A percentile compares a stretch with the other conserved stretches of the same genome.
Evolutionary conservation across 2,797 vertebrate genomes (phyloP).

Genomic region (Psittacula derbiana): DNA sequence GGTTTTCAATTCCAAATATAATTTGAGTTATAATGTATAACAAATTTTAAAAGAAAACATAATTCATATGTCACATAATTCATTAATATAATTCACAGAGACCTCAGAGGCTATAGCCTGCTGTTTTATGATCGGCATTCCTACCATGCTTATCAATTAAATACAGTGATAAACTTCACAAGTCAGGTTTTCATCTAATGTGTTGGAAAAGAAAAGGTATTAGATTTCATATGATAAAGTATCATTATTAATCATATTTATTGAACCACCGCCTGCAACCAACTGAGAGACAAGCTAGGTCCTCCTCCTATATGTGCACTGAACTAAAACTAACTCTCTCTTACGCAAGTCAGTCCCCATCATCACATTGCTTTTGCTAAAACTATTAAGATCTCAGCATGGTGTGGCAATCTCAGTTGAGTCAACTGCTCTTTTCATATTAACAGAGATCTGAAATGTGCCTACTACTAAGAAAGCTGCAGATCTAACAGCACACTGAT

Average conservation of each 20-base stretch:
- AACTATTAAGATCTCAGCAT: background rate
- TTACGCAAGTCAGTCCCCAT: background rate
- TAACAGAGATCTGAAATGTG: background rate
- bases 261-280: background rate
- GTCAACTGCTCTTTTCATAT: background rate
- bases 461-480: background rate
- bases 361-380: background rate
- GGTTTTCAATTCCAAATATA: background rate
- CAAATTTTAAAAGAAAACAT: background rate
- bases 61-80: constrained; percentile 12
- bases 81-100: constrained; percentile 41
- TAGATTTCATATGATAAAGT: constrained; percentile 3
- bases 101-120: constrained; percentile 31
- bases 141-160: constrained; percentile 34
- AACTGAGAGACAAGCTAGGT: background rate
- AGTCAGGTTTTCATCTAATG: constrained; percentile 20
- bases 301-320: background rate
- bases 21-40: background rate
- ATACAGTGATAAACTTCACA: constrained; percentile 8
- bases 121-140: constrained; percentile 45
- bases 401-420: background rate
- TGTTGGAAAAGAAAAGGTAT: constrained; percentile 48
- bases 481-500: background rate
- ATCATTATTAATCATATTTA: background rate
- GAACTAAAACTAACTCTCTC: background rate